These are phyloP conservation scores for Pelosia muscerda DNA, from an alignment of 2,888 invertebrate species.

Conservation along the genomic window DNA sequence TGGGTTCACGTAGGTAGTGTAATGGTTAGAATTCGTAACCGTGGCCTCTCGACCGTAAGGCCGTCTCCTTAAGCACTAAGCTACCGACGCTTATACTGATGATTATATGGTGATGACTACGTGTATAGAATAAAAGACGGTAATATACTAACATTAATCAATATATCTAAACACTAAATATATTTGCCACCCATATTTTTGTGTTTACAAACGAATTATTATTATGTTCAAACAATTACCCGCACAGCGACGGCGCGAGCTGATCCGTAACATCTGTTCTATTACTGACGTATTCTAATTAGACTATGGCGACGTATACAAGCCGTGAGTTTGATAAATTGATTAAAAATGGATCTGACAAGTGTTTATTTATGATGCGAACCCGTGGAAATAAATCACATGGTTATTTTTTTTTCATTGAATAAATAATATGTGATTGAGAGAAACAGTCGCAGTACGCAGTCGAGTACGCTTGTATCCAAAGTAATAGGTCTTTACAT, in stretches of 20 bases:
- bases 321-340: conserved; percentile 38
- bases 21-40: no score
- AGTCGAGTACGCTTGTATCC: no score
- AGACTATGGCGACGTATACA: conserved; percentile 35
- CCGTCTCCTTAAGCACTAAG: no score
- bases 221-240: conserved; percentile 6
- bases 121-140: no score
- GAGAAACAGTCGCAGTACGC: background rate
- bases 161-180: no score
- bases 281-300: conserved; percentile 45
- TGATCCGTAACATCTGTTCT: conserved; percentile 36
- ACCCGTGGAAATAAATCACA: conserved; percentile 26
- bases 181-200: background rate
- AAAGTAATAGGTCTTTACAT: no score
- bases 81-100: no score
- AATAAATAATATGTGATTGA: background rate
- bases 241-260: conserved; percentile 31
- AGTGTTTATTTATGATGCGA: conserved; percentile 19
- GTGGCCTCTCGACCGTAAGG: no score
- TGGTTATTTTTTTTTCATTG: conserved; percentile 8
- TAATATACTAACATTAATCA: no score
- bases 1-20: no score
- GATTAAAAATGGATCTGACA: conserved; percentile 31
- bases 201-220: conserved; percentile 18
- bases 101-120: no score